Conservation (phyloP, 2,797 vertebrate species). For the Squalus acanthias region DNA sequence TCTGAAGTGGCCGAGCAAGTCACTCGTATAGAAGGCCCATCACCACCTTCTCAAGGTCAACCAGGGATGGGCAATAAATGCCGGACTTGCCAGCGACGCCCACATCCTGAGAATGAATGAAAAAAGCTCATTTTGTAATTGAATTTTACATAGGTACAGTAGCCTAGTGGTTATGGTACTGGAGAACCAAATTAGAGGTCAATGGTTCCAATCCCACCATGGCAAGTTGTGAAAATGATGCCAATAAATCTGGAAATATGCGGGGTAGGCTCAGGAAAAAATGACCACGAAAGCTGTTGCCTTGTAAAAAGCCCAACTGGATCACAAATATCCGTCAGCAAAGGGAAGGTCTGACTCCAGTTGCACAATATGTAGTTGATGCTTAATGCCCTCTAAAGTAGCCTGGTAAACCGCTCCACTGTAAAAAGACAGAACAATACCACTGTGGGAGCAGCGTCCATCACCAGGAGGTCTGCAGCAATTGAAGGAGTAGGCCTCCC, state of each 20-base stretch:
- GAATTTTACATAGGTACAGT: not conserved
- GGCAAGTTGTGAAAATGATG: not conserved
- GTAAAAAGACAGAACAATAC: not conserved
- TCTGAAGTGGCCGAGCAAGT: not conserved
- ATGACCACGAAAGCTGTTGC: not conserved
- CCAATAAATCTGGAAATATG: not conserved
- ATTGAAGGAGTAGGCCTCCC: not conserved
- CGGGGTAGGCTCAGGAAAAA: not conserved
- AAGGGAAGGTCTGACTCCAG: not conserved
- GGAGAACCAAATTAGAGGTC: not conserved
- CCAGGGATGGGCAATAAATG: not conserved
- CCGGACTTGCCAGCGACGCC: not conserved
- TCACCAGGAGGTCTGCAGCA: not conserved
- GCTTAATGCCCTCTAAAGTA: not conserved
- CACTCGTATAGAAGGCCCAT: not conserved
- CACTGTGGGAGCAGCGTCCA: not conserved
- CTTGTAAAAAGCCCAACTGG: not conserved
- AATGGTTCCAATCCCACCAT: not conserved
- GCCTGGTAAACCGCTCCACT: not conserved
- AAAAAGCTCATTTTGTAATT: not conserved
- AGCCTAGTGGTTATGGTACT: not conserved
- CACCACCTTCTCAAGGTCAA: not conserved
- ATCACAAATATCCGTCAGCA: not conserved
- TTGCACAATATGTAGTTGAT: not conserved
- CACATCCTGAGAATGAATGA: not conserved